Conservation (phyloP, 2,888 invertebrate species). For the Patella ulyssiponensis region DNA sequence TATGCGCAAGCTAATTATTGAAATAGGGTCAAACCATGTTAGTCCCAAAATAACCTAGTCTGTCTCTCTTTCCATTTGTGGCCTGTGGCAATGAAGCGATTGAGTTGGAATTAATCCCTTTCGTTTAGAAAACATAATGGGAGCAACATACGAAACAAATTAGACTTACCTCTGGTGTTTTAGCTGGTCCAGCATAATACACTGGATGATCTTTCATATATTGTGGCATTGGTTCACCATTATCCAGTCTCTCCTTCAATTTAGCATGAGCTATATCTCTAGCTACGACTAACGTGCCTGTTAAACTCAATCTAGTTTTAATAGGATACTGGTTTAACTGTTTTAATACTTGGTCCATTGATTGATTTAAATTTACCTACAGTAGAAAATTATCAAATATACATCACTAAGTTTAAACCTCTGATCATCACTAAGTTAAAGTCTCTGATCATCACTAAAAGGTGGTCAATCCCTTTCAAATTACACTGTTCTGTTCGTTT, state of each 20-base stretch:
- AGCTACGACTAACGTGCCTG: constrained; percentile 71
- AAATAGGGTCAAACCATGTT: too few species aligned
- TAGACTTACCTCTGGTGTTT: constrained; percentile 67
- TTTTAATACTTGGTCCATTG: constrained; percentile 65
- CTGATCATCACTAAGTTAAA: background rate
- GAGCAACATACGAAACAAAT: too few species aligned
- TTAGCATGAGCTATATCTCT: constrained; percentile 73
- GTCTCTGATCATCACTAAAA: background rate
- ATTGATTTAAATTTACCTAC: constrained; percentile 67
- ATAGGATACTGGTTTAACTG: constrained; percentile 64
- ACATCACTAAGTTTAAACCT: constrained; percentile 12
- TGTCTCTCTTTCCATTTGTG: too few species aligned
- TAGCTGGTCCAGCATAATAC: constrained; percentile 73
- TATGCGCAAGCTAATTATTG: too few species aligned
- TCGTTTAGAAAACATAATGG: too few species aligned
- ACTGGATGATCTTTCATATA: constrained; percentile 72
- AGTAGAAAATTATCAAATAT: constrained; percentile 1
- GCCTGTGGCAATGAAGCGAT: too few species aligned
- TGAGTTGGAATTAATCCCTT: too few species aligned
- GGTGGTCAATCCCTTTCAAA: background rate
- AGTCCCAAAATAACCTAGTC: too few species aligned
- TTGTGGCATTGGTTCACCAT: constrained; percentile 69
- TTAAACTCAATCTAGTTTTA: constrained; percentile 67
- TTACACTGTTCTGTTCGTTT: too few species aligned
- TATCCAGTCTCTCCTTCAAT: constrained; percentile 68